Base-by-base conservation (phyloP, 2,888 invertebrate species). In the Mayetiola destructor region DNA sequence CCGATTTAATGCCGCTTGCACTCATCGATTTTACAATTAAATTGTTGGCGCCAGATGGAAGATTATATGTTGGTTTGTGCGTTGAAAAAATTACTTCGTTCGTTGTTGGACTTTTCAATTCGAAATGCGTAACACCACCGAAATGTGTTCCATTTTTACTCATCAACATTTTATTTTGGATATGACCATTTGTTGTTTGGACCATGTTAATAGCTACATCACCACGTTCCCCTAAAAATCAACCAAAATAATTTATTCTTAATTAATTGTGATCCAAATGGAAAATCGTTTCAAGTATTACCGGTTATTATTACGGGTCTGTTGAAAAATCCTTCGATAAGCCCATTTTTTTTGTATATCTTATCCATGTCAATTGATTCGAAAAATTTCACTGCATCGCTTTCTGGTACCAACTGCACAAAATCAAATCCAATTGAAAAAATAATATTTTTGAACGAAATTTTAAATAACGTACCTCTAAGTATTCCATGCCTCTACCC, bases 401-500 rank as follows among this genome's bases (percentile, higher is more conserved):
- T 80, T 56, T 85, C 83, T 1, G 83, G 80, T 59, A 89, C 78
- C 53, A 48, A 27, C 48, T 48, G 14, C 21, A 23, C 12, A 14
- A 23, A 23, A 23, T 12, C 14, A n/a, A 23, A 42, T 23, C 14
- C 14, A 37, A 37, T n/a, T 16, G n/a, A 37, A 37, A n/a, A 14
- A 32, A 12, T 9, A 32, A 8, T 37, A n/a, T 37, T 5, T 37
- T 42, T 4, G 23, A 21, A 21, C 12, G 14, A 23, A 4, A 37
- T 5, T 37, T 4, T 23, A 42, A 42, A 21, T 23, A n/a, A n/a
- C n/a, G n/a, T 48, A 90, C 77, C 70, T 92, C 91, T 71, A 92
- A 77, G 62, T 87, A 86, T 66, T 90, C 86, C 80, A 91, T 84
- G 8, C 89, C 89, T 67, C 81, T 81, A 0, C 88, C 88, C 59